phyloP scores from a whole-genome alignment of 2,113 vertebrate genomes.

The Neomonachus schauinslandi region DNA sequence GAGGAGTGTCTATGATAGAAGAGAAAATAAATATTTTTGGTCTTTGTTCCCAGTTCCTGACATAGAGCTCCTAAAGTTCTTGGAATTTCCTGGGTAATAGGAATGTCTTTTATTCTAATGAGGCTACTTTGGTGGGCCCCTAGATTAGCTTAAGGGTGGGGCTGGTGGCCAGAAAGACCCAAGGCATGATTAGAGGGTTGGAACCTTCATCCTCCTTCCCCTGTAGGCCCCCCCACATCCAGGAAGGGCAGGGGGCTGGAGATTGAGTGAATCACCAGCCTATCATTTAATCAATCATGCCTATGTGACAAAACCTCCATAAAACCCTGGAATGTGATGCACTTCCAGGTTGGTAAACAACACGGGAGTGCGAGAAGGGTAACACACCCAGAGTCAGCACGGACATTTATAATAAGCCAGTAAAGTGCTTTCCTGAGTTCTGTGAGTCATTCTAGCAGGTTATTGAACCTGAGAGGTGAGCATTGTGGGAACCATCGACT shows the following conservation, averaged over 20 bases:
- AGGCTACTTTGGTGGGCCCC: not conserved
- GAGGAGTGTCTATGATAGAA: not conserved
- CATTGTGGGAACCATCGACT: not conserved
- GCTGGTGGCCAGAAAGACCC: not conserved
- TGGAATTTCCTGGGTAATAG: not conserved
- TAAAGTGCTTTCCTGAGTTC: not conserved
- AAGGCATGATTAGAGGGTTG: not conserved
- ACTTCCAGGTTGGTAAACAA: not conserved
- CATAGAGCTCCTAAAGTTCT: not conserved
- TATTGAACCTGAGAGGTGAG: not conserved
- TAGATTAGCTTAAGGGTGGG: not conserved
- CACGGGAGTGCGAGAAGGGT: too few species aligned
- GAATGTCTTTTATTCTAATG: not conserved
- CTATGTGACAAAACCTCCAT: not conserved
- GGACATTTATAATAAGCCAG: not conserved
- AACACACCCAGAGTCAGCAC: not conserved
- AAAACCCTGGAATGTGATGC: not conserved
- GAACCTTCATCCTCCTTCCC: not conserved
- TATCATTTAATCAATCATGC: not conserved
- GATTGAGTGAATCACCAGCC: not conserved
- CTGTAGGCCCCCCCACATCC: not conserved
- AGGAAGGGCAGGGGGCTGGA: not conserved
- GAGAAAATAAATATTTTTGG: not conserved
- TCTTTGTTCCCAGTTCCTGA: not conserved
- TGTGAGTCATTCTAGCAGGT: not conserved